Conservation (phyloP, 1,140 invertebrate genomes). For the Cylas formicarius region DNA sequence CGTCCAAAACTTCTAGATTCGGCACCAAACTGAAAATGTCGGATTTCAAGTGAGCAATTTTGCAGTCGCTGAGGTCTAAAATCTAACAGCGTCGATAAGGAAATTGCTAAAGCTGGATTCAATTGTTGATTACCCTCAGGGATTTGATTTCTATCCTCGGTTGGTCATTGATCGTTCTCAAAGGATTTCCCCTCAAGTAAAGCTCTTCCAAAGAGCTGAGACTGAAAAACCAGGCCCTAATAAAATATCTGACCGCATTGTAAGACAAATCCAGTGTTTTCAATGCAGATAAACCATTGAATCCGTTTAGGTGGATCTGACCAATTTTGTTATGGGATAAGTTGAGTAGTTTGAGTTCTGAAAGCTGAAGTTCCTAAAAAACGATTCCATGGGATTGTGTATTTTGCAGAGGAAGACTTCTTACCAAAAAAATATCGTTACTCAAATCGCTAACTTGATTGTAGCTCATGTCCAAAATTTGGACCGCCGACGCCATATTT, state of each 20-base stretch:
- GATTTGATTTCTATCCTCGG: slow-evolving; percentile 17
- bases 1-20: slow-evolving; percentile 45
- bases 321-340: slow-evolving; percentile 28
- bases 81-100: slow-evolving; percentile 39
- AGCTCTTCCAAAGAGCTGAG: slow-evolving; percentile 22
- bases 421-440: slow-evolving; percentile 47
- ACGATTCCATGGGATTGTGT: too few relatives aligned
- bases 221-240: slow-evolving; percentile 24
- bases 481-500: slow-evolving; percentile 43
- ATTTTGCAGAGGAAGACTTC: too few relatives aligned
- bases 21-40: slow-evolving; percentile 44
- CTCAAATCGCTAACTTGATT: slow-evolving; percentile 47
- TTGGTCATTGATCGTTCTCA: slow-evolving; percentile 18
- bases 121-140: slow-evolving; percentile 21
- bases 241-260: slow-evolving; percentile 29
- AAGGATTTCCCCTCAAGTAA: slow-evolving; percentile 29
- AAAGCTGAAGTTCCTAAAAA: slow-evolving; percentile 27
- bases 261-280: slow-evolving; percentile 31
- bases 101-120: not conserved
- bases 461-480: slow-evolving; percentile 45
- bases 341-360: slow-evolving; percentile 28
- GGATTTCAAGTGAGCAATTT: slow-evolving; percentile 43
- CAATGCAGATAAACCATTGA: slow-evolving; percentile 23
- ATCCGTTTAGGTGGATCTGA: slow-evolving; percentile 28
- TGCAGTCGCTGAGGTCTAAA: slow-evolving; percentile 46